Evolutionary conservation across 2,797 vertebrate genomes (phyloP).

Genomic region (Myotis planiceps): DNA sequence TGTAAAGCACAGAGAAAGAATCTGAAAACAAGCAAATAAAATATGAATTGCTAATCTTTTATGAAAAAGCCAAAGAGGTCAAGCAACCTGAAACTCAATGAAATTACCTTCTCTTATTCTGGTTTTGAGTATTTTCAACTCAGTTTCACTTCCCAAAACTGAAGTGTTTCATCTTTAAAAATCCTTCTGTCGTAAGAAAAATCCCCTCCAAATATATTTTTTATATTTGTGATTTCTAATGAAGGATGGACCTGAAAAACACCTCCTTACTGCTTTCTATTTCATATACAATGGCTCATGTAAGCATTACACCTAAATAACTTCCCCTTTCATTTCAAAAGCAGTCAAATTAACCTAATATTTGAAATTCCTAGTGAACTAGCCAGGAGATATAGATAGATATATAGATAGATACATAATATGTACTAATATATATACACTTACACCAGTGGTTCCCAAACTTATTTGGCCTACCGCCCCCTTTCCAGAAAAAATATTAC

Average conservation of each 20-base stretch:
- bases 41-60: not conserved
- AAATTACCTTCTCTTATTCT: not conserved
- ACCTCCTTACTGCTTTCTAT: not conserved
- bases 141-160: constrained; percentile 32
- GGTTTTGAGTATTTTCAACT: not conserved
- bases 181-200: not conserved
- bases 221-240: constrained; percentile 18
- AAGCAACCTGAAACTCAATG: not conserved
- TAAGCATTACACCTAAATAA: not conserved
- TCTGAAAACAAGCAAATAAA: not conserved
- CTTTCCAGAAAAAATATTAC: no score
- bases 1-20: constrained; percentile 39
- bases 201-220: constrained; percentile 18
- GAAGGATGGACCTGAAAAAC: not conserved
- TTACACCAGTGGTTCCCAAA: no score
- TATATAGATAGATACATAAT: not conserved
- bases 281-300: not conserved
- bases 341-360: constrained; percentile 5
- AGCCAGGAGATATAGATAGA: not conserved
- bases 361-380: constrained; percentile 21
- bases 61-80: not conserved
- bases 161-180: not conserved
- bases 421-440: not conserved
- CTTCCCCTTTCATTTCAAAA: not conserved
- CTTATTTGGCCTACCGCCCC: no score